These are phyloP conservation scores for Oryzias curvinotus DNA, from an alignment of 2,113 vertebrate species.

Conservation along the genomic window DNA sequence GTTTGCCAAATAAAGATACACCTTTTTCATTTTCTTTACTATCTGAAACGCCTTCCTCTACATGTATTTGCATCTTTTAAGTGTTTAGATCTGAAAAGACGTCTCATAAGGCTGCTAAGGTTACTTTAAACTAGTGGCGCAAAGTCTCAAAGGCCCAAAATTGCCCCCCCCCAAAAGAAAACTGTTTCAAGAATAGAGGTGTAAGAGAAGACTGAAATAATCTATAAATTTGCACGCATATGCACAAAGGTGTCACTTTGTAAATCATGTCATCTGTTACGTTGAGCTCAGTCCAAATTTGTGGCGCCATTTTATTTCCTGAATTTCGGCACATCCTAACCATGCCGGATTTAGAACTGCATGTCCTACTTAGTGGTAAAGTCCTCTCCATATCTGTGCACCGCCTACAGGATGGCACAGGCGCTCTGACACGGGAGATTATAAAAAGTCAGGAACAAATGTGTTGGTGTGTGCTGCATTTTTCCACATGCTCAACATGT, in stretches of 20 bases:
- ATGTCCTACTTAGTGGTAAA: conserved; percentile 12
- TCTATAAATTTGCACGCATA: neutral
- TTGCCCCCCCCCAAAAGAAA: neutral
- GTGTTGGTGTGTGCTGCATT: conserved; percentile 29
- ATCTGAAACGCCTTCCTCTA: too few species aligned
- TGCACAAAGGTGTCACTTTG: neutral
- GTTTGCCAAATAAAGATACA: neutral
- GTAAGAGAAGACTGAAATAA: neutral
- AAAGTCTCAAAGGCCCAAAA: neutral
- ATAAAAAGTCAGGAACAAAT: conserved; percentile 24
- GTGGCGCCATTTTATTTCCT: neutral
- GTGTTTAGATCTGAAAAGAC: too few species aligned
- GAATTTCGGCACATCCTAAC: conserved; percentile 6
- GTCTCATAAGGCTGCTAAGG: too few species aligned
- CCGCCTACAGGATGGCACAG: conserved; percentile 33
- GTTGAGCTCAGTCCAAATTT: neutral
- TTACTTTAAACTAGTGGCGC: neutral
- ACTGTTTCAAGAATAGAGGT: too few species aligned
- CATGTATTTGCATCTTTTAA: too few species aligned
- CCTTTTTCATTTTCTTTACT: neutral
- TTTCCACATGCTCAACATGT: conserved; percentile 26
- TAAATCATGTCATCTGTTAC: neutral
- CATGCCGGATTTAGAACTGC: conserved; percentile 13
- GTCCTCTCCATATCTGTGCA: conserved; percentile 7
- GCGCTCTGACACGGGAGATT: conserved; percentile 9